Percentiles rank a stretch among this genome's conserved stretches.
phyloP scores from a whole-genome alignment of 2,888 invertebrate species.

The Acrobasis suavella region DNA sequence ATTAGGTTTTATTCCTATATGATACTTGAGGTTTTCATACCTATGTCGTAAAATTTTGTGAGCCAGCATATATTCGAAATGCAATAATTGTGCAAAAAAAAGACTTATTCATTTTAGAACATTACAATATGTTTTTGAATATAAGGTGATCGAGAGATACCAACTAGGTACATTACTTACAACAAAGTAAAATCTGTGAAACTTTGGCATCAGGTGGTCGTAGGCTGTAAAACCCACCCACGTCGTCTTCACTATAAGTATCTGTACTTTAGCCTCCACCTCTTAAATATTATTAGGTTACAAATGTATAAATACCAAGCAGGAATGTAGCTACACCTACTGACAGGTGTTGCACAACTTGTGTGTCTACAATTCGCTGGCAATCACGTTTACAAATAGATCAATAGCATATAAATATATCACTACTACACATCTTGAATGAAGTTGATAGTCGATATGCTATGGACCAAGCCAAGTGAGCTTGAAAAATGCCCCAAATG shows the following conservation, averaged over 20 bases:
- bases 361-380: slow-evolving; percentile 52
- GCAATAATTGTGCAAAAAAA: too few relatives aligned
- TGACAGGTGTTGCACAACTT: slow-evolving; percentile 50
- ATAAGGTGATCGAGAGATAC: too few relatives aligned
- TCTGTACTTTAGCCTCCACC: slow-evolving; percentile 3
- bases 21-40: too few relatives aligned
- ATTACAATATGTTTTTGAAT: too few relatives aligned
- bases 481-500: too few relatives aligned
- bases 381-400: slow-evolving; percentile 35
- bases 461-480: too few relatives aligned
- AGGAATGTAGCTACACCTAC: slow-evolving; percentile 65
- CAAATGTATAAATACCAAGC: slow-evolving; percentile 42
- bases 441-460: background rate
- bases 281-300: slow-evolving; percentile 8
- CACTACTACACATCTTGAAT: background rate
- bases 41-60: too few relatives aligned
- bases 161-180: too few relatives aligned
- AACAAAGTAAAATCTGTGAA: background rate
- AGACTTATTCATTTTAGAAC: too few relatives aligned
- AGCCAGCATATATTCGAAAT: too few relatives aligned
- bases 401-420: slow-evolving; percentile 1
- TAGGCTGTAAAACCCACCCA: slow-evolving; percentile 2
- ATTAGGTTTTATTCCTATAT: too few relatives aligned
- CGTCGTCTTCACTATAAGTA: slow-evolving; percentile 1
- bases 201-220: background rate